Evolutionary conservation across 2,113 vertebrate species (phyloP).

Genomic region (Beaufortia kweichowensis): DNA sequence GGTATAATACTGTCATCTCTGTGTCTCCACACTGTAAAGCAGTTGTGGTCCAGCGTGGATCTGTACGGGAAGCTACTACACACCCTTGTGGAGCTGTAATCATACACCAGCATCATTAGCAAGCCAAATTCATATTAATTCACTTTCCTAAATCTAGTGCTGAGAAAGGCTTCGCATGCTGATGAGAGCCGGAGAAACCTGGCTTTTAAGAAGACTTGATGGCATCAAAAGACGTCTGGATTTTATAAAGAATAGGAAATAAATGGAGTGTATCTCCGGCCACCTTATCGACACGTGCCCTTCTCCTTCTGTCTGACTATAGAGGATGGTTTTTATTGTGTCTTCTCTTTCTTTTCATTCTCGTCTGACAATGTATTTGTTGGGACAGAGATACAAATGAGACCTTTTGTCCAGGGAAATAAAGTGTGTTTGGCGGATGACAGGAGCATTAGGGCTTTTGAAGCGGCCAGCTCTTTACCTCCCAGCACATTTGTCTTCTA

Average conservation of each 20-base stretch:
- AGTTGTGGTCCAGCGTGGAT: constrained; percentile 23
- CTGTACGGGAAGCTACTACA: constrained; percentile 69
- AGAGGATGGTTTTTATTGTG: constrained; percentile 60
- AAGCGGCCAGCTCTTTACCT: constrained; percentile 84
- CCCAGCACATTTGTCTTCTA: constrained; percentile 60
- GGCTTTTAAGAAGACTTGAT: constrained; percentile 11
- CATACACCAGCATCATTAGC: constrained; percentile 93
- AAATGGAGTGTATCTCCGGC: constrained; percentile 60
- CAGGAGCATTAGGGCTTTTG: constrained; percentile 89
- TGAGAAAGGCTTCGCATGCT: constrained; percentile 91
- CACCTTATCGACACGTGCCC: constrained; percentile 35
- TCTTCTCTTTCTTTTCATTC: constrained; percentile 53
- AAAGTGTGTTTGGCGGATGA: constrained; percentile 93
- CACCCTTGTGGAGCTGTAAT: constrained; percentile 89
- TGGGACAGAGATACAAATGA: constrained; percentile 94
- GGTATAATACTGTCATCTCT: constrained; percentile 1
- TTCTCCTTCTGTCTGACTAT: constrained; percentile 78
- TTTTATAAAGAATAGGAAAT: constrained; percentile 20
- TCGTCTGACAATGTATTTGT: constrained; percentile 91
- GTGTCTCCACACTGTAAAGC: constrained; percentile 28
- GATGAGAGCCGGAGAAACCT: constrained; percentile 75
- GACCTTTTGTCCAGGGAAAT: constrained; percentile 97
- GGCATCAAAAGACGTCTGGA: constrained; percentile 16
- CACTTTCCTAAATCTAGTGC: constrained; percentile 97
- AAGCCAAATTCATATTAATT: constrained; percentile 99